These are phyloP conservation scores for Metacarcinus magister DNA, from an alignment of 2,888 invertebrate species.

Conservation along the genomic window DNA sequence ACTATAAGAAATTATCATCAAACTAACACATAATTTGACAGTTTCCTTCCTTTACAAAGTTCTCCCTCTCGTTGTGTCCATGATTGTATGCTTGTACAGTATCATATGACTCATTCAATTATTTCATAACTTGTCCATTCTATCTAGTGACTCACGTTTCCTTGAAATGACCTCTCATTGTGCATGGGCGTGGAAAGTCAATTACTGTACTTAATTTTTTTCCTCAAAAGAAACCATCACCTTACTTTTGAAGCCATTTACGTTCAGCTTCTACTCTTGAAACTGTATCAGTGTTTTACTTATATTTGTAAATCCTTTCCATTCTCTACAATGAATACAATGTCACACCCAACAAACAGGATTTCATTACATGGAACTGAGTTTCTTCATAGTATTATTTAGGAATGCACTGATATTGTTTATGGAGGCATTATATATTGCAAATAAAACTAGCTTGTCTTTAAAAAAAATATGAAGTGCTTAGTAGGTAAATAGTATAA, in stretches of 20 bases:
- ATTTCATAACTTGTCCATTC: too few species aligned
- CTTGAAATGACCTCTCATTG: too few species aligned
- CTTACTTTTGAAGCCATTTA: background rate
- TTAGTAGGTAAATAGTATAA: background rate
- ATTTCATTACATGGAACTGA: background rate
- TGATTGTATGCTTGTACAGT: too few species aligned
- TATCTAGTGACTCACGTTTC: too few species aligned
- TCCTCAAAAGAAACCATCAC: background rate
- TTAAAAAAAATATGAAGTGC: background rate
- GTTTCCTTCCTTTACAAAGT: too few species aligned
- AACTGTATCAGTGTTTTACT: background rate
- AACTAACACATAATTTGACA: too few species aligned
- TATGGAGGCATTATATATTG: background rate
- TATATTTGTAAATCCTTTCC: background rate
- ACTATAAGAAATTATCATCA: too few species aligned
- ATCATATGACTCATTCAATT: too few species aligned
- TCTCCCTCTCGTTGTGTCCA: too few species aligned
- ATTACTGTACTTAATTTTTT: background rate
- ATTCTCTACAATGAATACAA: background rate
- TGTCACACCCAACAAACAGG: too few species aligned
- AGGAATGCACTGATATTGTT: background rate
- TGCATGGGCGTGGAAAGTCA: background rate
- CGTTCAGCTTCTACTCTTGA: background rate
- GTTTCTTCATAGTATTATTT: background rate
- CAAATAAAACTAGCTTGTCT: background rate